Evolutionary conservation across 2,797 vertebrate genomes (phyloP), one percentile per base, ranked within the genome.

Genomic region (Phrynocephalus forsythii): DNA sequence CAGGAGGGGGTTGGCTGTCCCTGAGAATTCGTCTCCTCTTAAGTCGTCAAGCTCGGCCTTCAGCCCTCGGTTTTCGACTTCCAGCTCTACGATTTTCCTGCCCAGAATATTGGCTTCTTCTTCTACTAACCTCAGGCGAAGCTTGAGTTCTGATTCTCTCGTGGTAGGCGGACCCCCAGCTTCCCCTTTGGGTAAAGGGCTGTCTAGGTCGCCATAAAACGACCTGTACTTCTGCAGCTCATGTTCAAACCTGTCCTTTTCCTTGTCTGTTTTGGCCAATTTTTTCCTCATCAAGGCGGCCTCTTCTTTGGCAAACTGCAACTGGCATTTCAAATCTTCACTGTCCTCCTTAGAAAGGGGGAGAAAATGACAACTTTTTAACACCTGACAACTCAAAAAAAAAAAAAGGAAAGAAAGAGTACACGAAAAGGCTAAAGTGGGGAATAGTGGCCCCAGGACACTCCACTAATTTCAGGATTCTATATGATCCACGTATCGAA

Each of bases 101-200:
- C 99, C 99, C 48, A 99, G 95, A 94, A 99, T 99, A 94, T 99
- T 99, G 52, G 99, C 99, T 95, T 99, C 99, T 91, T 99, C 99
- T 94, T 99, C 99, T 91, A 99, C 99, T 85, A 99, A 96, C 63
- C 99, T 97, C 83, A 99, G 90, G 48, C 99, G 96, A 28, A 99
- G 97, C 93, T 99, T 99, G 80, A 99, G 98, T 92, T 99, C 99
- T 0, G 99, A 98, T 93, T 99, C 99, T 13, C 99, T 97, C 50
- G 99, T 99, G 93, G 98, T 99, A 38, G 99, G 98, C 2, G 99
- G 99, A 1, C 99, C 99, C 38, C 99, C 98, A 0, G 98, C 99
- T 92, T 99, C 99, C 3, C 99, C 99, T 96, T 99, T 99, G 78
- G 99, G 98, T 89, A 99, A 95, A 68, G 99, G 99, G 86, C 99